phyloP scores from a whole-genome alignment of 2,113 vertebrate species.

The Labeo catla region DNA sequence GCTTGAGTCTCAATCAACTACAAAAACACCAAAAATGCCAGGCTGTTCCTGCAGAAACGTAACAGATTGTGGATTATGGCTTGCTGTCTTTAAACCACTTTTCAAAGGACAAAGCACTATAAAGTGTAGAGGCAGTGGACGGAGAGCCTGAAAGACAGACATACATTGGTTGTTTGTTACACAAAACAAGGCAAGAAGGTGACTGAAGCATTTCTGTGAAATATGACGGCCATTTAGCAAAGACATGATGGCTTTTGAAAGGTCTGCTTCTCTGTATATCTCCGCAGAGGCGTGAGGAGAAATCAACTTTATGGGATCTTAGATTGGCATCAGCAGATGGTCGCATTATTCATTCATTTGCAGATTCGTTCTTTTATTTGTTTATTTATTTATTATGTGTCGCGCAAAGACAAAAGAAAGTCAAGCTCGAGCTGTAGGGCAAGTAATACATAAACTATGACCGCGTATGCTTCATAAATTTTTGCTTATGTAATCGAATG shows the following conservation, averaged over 20 bases:
- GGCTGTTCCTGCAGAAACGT: conserved; percentile 21
- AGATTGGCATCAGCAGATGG: conserved; percentile 66
- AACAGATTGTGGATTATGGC: conserved; percentile 45
- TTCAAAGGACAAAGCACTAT: conserved; percentile 25
- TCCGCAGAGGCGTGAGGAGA: conserved; percentile 28
- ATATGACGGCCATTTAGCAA: conserved; percentile 43
- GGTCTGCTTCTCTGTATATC: conserved; percentile 38
- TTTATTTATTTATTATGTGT: conserved; percentile 58
- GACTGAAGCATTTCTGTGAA: conserved; percentile 40
- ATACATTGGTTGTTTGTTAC: conserved; percentile 35
- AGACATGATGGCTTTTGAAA: conserved; percentile 41
- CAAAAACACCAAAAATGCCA: conserved; percentile 4
- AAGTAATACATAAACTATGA: conserved; percentile 45
- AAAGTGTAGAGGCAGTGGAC: conserved; percentile 8
- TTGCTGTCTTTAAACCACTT: conserved; percentile 6
- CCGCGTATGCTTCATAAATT: conserved; percentile 16
- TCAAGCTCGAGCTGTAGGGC: conserved; percentile 56
- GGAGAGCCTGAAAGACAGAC: conserved; percentile 35
- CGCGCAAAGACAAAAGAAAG: conserved; percentile 67
- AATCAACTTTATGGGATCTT: conserved; percentile 50
- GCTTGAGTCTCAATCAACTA: neutral
- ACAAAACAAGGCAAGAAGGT: conserved; percentile 41
- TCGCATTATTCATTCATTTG: conserved; percentile 56
- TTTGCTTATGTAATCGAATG: neutral
- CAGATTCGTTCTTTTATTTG: conserved; percentile 38